These are phyloP conservation scores for Ochropacha duplaris DNA, from an alignment of 2,888 invertebrate species.

Conservation along the genomic window DNA sequence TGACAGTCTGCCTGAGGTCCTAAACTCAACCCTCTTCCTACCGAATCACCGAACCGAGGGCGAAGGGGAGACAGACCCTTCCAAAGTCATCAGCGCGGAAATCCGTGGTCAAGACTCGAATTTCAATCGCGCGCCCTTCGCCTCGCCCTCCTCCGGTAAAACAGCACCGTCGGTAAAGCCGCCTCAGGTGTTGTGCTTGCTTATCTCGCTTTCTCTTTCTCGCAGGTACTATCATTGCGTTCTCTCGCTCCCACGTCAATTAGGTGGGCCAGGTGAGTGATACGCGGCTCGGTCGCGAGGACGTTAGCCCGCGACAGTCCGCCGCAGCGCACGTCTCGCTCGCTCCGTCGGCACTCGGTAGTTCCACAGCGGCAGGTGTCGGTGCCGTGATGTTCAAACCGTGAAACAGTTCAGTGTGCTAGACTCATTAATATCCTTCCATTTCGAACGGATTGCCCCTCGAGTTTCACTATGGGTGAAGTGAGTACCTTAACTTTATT, in stretches of 20 bases:
- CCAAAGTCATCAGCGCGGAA: conserved; percentile 64
- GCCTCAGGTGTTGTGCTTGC: conserved; percentile 62
- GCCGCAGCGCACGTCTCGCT: conserved; percentile 51
- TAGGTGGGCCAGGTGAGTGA: conserved; percentile 51
- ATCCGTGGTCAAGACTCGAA: conserved; percentile 56
- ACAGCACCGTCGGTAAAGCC: conserved; percentile 51
- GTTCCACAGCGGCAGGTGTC: conserved; percentile 57
- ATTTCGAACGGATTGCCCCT: conserved; percentile 45
- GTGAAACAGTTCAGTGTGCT: conserved; percentile 62
- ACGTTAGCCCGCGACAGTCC: conserved; percentile 72
- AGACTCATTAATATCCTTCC: conserved; percentile 39
- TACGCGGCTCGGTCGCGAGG: conserved; percentile 43
- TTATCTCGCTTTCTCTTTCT: conserved; percentile 61
- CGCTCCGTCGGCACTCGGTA: conserved; percentile 33
- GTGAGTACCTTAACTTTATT: conserved; percentile 59
- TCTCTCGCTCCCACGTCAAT: conserved; percentile 65
- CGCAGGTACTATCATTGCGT: conserved; percentile 44
- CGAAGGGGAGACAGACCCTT: conserved; percentile 45
- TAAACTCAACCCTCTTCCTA: not conserved
- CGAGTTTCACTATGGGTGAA: conserved; percentile 68
- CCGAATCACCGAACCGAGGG: conserved; percentile 44
- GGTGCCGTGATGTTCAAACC: conserved; percentile 68
- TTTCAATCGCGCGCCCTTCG: conserved; percentile 57
- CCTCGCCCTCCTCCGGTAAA: conserved; percentile 38
- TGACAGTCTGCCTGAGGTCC: not conserved